These are phyloP conservation scores for Agrypnus murinus DNA, from an alignment of 2,888 invertebrate species.

Conservation along the genomic window DNA sequence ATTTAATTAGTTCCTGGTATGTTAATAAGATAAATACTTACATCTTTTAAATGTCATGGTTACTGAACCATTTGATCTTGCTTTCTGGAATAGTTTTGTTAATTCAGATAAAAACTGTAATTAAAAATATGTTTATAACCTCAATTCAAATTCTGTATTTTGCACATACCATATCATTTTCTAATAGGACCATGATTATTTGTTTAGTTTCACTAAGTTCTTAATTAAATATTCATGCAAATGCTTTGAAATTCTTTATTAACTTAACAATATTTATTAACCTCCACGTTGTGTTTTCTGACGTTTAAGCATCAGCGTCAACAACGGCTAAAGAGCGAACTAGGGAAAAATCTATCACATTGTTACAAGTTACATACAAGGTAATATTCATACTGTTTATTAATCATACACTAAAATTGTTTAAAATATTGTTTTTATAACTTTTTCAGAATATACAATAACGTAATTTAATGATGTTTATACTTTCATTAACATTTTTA, in stretches of 20 bases:
- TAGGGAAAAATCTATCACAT: too few relatives aligned
- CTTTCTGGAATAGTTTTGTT: constrained; percentile 89
- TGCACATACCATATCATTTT: constrained; percentile 78
- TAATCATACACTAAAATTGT: too few relatives aligned
- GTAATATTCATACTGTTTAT: too few relatives aligned
- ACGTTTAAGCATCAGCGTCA: constrained; percentile 1
- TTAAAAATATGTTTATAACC: constrained; percentile 49
- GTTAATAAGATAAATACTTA: constrained; percentile 74
- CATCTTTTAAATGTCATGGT: constrained; percentile 95
- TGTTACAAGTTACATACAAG: too few relatives aligned
- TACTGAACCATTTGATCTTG: constrained; percentile 86
- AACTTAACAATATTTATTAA: constrained; percentile 26
- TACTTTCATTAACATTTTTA: too few relatives aligned
- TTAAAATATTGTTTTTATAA: too few relatives aligned
- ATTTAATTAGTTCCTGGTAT: constrained; percentile 19
- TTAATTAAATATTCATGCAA: background rate
- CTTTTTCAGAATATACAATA: too few relatives aligned
- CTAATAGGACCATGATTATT: constrained; percentile 78
- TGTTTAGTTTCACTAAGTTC: constrained; percentile 8
- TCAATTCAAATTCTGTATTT: background rate
- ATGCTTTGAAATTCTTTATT: constrained; percentile 5
- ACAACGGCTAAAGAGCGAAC: background rate
- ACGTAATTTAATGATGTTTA: too few relatives aligned
- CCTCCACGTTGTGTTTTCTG: constrained; percentile 42
- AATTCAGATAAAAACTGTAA: constrained; percentile 89